Percentiles rank a stretch among this genome's conserved stretches.
Evolutionary conservation across 1,140 invertebrate genomes (phyloP).

Genomic region (Argopecten irradians): DNA sequence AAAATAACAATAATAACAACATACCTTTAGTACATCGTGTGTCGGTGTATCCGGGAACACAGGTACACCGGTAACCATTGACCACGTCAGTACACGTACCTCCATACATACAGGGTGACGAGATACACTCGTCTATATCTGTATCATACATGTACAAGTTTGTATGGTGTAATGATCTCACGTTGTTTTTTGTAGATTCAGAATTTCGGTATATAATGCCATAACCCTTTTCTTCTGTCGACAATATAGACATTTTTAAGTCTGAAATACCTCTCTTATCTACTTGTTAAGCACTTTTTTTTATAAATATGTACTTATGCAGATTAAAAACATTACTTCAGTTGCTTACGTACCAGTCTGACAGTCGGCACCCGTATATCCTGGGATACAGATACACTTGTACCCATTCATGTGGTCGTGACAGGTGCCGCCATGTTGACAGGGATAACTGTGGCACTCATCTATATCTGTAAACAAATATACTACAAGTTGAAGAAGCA

Average conservation of each 20-base stretch:
- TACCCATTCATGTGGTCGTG: conserved; percentile 38
- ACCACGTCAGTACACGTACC: conserved; percentile 84
- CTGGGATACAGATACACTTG: conserved; percentile 37
- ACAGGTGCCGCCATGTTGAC: conserved; percentile 39
- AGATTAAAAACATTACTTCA: too few relatives aligned
- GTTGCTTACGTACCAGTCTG: conserved; percentile 32
- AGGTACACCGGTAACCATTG: conserved; percentile 85
- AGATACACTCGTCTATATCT: conserved; percentile 74
- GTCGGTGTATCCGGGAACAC: conserved; percentile 92
- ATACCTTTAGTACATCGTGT: conserved; percentile 81
- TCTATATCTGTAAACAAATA: conserved; percentile 26
- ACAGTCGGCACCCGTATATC: conserved; percentile 43
- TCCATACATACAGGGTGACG: conserved; percentile 86
- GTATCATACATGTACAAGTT: too few relatives aligned
- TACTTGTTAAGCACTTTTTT: too few relatives aligned
- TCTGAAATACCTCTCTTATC: too few relatives aligned
- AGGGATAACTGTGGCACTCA: conserved; percentile 43
- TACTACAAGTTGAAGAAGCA: too few relatives aligned
- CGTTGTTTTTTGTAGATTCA: too few relatives aligned
- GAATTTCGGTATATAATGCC: too few relatives aligned
- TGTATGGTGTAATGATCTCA: too few relatives aligned
- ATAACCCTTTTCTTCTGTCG: too few relatives aligned
- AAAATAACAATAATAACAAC: too few relatives aligned
- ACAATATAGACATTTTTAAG: too few relatives aligned
- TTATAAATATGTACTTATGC: too few relatives aligned